Base-by-base conservation (phyloP, 2,888 invertebrate species). In the Cosmia pyralina region DNA sequence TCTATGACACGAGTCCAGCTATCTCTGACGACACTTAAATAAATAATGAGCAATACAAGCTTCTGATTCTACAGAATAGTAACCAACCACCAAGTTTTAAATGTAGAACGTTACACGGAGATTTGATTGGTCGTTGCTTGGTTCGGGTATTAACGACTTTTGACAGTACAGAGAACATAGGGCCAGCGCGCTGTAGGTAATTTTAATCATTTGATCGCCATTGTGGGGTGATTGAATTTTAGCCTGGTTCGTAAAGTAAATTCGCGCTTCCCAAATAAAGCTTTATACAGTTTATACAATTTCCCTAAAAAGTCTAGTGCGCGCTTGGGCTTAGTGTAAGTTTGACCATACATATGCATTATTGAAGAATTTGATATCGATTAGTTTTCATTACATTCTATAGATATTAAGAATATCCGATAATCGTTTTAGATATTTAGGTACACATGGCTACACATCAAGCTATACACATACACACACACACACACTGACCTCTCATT, bases 1-100 rank as follows among this genome's bases (percentile, higher is more conserved):
- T 80, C 72, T 86, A 70, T 76, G 76, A 80, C 87, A 82, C 81
- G 87, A 82, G 79, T 72, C 74, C 60, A 65, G 69, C 68, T 69
- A 60, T 78, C 62, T 72, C 60, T 75, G 76, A 81, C 70, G 75
- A 65, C 58, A 79, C 58, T 74, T 52, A 79, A 83, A 87, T 87
- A 78, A 75, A 84, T 85, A 81, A 82, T 88, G 84, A 82, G 74
- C 67, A 70, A 66, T 79, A 76, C 28, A 52, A 72, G 60, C 63
- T 59, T 52, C 53, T 70, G 65, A 63, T n/a, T 71, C 71, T 77
- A 65, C 48, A 34, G 75, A 81, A 85, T 85, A 79, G 55, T 79
- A 83, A 79, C 69, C 52, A 46, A 38, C n/a, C 41, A 44, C n/a
- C 41, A 44, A 64, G 38, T 63, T 60, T 82, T 67, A 63, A 73